These are phyloP conservation scores for Glaucopsyche alexis DNA, from an alignment of 2,888 invertebrate species.

Conservation along the genomic window DNA sequence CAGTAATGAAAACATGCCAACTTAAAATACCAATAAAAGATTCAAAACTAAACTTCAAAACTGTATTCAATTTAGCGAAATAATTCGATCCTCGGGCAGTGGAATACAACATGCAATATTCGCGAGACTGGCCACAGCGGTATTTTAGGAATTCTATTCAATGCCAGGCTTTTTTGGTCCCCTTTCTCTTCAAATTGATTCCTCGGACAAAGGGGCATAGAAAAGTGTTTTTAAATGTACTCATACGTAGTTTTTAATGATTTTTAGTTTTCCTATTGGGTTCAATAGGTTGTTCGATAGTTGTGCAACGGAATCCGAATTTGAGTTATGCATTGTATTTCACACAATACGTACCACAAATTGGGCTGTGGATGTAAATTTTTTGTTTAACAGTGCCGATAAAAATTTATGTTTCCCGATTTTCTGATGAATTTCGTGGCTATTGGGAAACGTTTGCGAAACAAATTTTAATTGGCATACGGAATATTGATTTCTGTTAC, in stretches of 20 bases:
- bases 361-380: conserved; percentile 3
- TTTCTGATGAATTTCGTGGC: neutral
- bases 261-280: conserved; percentile 23
- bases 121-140: conserved; percentile 11
- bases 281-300: neutral
- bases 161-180: conserved; percentile 22
- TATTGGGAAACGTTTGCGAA: neutral
- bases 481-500: neutral
- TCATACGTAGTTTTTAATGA: conserved; percentile 17
- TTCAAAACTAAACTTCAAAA: neutral
- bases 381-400: conserved; percentile 1
- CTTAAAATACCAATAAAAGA: neutral
- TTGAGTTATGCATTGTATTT: conserved; percentile 21
- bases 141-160: conserved; percentile 29
- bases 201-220: conserved; percentile 26
- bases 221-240: conserved; percentile 24
- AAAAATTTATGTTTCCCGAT: neutral
- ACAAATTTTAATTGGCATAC: conserved; percentile 9
- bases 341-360: conserved; percentile 16
- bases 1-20: neutral
- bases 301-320: neutral
- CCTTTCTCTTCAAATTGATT: conserved; percentile 27
- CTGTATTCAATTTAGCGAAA: conserved; percentile 5
- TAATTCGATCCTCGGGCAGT: neutral
- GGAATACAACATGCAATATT: conserved; percentile 28